Percentiles rank a stretch among this genome's conserved stretches.
phyloP scores from a whole-genome alignment of 1,140 invertebrate genomes.

The Scaptomyza pallida region DNA sequence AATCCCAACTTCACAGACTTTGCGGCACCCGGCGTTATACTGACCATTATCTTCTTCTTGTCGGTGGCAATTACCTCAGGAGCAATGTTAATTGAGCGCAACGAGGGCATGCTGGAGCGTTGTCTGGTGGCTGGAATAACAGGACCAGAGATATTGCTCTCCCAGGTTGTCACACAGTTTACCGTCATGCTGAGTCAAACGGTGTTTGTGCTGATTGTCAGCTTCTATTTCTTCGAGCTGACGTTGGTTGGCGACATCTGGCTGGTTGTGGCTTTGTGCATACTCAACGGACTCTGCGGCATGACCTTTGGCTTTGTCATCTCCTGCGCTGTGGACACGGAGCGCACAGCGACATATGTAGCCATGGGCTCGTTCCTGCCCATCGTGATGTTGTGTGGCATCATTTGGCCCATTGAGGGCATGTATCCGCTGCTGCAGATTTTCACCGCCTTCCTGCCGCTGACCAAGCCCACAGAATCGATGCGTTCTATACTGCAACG shows the following conservation, averaged over 20 bases:
- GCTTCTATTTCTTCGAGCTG: slow-evolving; percentile 92
- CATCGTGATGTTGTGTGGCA: slow-evolving; percentile 94
- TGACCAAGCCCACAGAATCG: slow-evolving; percentile 97
- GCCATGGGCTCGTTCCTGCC: slow-evolving; percentile 97
- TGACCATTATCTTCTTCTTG: slow-evolving; percentile 97
- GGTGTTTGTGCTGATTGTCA: slow-evolving; percentile 91
- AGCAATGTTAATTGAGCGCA: slow-evolving; percentile 94
- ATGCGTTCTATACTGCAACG: slow-evolving; percentile 93
- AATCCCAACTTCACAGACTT: slow-evolving; percentile 96
- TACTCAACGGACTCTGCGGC: slow-evolving; percentile 94
- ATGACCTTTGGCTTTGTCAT: slow-evolving; percentile 98
- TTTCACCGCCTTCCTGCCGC: slow-evolving; percentile 92
- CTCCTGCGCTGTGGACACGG: slow-evolving; percentile 93
- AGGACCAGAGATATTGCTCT: slow-evolving; percentile 90
- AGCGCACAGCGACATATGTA: slow-evolving; percentile 96
- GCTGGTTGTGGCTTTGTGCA: slow-evolving; percentile 90
- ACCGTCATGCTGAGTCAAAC: slow-evolving; percentile 94
- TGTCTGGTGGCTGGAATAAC: slow-evolving; percentile 92
- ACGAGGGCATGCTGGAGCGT: slow-evolving; percentile 95
- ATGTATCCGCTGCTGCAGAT: slow-evolving; percentile 92
- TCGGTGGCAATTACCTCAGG: slow-evolving; percentile 96
- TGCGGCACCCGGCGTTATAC: slow-evolving; percentile 95
- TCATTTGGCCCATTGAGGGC: slow-evolving; percentile 93
- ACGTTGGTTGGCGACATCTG: slow-evolving; percentile 91
- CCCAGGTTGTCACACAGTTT: slow-evolving; percentile 94